These are phyloP conservation scores for Anguilla japonica DNA, from an alignment of 2,113 vertebrate genomes.

Conservation along the genomic window DNA sequence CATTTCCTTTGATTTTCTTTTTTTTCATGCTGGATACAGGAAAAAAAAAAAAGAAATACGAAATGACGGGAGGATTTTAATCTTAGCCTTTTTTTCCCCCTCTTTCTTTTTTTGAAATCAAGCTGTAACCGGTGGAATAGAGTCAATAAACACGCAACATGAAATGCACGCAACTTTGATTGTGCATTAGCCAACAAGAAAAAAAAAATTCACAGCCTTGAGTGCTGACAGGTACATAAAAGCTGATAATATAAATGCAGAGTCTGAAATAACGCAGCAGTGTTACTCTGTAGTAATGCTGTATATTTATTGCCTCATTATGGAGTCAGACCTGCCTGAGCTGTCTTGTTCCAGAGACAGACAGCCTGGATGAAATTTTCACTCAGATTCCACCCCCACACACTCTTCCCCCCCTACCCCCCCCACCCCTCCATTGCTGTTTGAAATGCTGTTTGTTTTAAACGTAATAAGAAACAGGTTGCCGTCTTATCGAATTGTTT, in stretches of 20 bases:
- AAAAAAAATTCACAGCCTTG: constrained; percentile 54
- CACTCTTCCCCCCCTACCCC: neutral
- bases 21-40: constrained; percentile 37
- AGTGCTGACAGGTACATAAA: constrained; percentile 89
- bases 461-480: constrained; percentile 65
- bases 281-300: constrained; percentile 75
- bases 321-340: constrained; percentile 55
- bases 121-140: constrained; percentile 64
- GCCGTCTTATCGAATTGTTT: constrained; percentile 64
- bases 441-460: constrained; percentile 51
- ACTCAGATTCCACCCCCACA: constrained; percentile 40
- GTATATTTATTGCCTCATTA: constrained; percentile 76
- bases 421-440: constrained; percentile 40
- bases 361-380: constrained; percentile 48
- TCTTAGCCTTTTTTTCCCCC: constrained; percentile 8
- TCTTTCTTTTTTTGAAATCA: constrained; percentile 16
- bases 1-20: constrained; percentile 48
- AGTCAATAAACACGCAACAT: constrained; percentile 75
- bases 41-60: constrained; percentile 32
- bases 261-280: constrained; percentile 69
- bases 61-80: constrained; percentile 27
- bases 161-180: constrained; percentile 66
- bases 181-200: constrained; percentile 58
- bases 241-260: constrained; percentile 81
- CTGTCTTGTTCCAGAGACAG: constrained; percentile 54